Evolutionary conservation across 2,888 invertebrate species (phyloP).

Genomic region (Sinhomidia bicolor): DNA sequence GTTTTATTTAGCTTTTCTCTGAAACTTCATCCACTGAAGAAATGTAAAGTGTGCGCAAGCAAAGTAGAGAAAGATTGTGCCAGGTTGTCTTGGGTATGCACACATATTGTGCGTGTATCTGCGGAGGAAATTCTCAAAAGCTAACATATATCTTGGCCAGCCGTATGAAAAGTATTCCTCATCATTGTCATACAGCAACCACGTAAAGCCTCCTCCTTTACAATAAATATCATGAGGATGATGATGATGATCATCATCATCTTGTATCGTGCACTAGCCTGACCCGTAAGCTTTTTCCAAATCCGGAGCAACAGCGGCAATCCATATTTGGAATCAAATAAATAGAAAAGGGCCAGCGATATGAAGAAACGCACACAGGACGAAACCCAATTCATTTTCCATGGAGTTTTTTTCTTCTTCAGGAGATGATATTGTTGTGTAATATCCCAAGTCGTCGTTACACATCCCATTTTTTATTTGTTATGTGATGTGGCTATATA

Average conservation of each 20-base stretch:
- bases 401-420: constrained; percentile 30
- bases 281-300: constrained; percentile 73
- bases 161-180: too few species aligned
- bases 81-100: neutral
- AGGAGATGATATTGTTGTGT: constrained; percentile 31
- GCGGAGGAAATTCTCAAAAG: too few species aligned
- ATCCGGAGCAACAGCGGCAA: constrained; percentile 66
- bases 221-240: neutral
- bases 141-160: too few species aligned
- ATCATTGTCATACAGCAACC: neutral
- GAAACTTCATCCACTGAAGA: neutral
- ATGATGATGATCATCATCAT: constrained; percentile 27
- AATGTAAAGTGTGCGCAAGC: neutral
- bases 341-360: constrained; percentile 63
- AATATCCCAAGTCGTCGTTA: constrained; percentile 28
- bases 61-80: neutral
- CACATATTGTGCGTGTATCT: too few species aligned
- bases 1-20: constrained; percentile 9
- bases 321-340: constrained; percentile 72
- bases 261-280: constrained; percentile 36
- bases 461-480: constrained; percentile 42
- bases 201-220: neutral
- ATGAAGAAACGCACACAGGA: constrained; percentile 36
- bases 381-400: constrained; percentile 67
- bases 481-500: constrained; percentile 28